Base-by-base conservation (phyloP, 2,888 invertebrate species). In the Drosophila kanekoi region DNA sequence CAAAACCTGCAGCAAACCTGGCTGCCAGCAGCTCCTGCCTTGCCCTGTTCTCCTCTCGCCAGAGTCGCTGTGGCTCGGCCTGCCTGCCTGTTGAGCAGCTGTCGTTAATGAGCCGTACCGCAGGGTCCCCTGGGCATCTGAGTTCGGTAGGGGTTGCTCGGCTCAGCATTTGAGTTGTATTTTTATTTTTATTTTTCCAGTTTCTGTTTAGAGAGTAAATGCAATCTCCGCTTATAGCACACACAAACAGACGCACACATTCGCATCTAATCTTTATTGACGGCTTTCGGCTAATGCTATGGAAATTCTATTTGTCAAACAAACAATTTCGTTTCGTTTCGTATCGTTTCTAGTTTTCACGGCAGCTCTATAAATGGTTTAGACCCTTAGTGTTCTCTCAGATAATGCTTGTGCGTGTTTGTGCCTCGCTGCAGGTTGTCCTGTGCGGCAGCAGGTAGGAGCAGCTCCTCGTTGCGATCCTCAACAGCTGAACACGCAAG, bases 251-350 rank as follows among this genome's bases (percentile, higher is more conserved):
- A 23, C 35, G 20, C 44, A 35, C 5, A 43, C 11, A 45, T 13
- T 33, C 10, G 20, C 51, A 64, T 76, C 80, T 87, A 84, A 87
- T 84, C 83, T 84, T 85, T 86, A 82, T 82, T 83, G 86, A 86
- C 73, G 76, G 65, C 47, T 65, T 61, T 72, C 62, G 48, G 44
- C 23, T 77, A 63, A 56, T 59, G 61, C 63, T 68, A 61, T 65
- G 75, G 52, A 67, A 82, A 75, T 87, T 84, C 61, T 85, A 76
- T 87, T 84, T 87, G 86, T 83, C 82, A 85, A 83, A 83, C 78
- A 83, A 87, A 87, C 87, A 77, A 79, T 87, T 85, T 67, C 72
- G 59, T 56, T 69, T 57, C 63, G 59, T 62, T 72, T 56, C 61
- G 59, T 62, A 70, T 56, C 61, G 59, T 59, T 70, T 53, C 57